Evolutionary conservation across 2,888 invertebrate genomes (phyloP), one percentile per base, ranked within the genome.

Genomic region (Pinctada fucata): DNA sequence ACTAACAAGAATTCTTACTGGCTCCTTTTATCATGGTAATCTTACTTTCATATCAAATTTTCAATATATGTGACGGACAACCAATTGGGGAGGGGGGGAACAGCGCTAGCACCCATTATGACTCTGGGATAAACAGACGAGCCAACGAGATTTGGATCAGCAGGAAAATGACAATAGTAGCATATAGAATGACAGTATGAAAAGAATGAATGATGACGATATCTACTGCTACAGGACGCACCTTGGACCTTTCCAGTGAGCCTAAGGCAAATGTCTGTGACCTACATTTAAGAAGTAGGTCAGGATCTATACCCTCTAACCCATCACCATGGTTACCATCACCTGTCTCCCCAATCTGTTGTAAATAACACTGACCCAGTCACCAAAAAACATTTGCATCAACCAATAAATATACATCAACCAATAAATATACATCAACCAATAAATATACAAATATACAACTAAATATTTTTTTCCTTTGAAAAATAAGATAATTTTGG

Each of bases 251-350:
- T 52, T 87, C 87, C 31, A 83, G 79, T 48, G 84, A 79, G 80
- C 87, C 88, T 76, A 86, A 87, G n/a, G 88, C 84, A 83, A 88
- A 89, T 4, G 90, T 89, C 74, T 89, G 89, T 52, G 90, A 86
- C 79, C 89, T 85, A 77, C 84, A 84, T 79, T 87, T 87, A 52
- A 88, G 76, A 52, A 82, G 79, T 66, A 86, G 82, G 50, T 74
- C 74, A 13, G 74, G 66, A 51, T 74, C 74, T 50, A 65, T 16
- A 3, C 50, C 66, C 31, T 74, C 74, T 16, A 47, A 58, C 13
- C 73, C 65, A 13, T 73, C 73, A 73, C 73, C 73, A 10, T 10
- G 13, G 64, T 73, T 48, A 49, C 68, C 68, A 68, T 68, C 68
- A 16, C 16, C 68, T 45, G 13, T 31, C 3, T 68, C 47, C 13